Evolutionary conservation across 2,113 vertebrate genomes (phyloP).

Genomic region (Etia nguti): DNA sequence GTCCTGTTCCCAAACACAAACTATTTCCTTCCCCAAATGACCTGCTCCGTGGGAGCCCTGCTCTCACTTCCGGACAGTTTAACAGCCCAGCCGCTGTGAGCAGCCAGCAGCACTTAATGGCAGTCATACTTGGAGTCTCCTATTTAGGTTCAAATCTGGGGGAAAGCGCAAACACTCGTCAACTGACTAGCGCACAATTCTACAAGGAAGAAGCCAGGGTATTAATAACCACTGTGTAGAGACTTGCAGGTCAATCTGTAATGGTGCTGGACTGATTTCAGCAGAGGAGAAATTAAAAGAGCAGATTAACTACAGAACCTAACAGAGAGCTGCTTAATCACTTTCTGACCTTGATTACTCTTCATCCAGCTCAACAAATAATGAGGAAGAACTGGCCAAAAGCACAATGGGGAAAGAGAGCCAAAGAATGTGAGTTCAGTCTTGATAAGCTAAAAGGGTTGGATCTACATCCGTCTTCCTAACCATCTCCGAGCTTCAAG

Average conservation of each 20-base stretch:
- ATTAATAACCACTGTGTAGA: not conserved
- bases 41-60: slow-evolving; percentile 49
- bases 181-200: not conserved
- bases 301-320: not conserved
- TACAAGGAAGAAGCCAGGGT: not conserved
- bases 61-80: slow-evolving; percentile 52
- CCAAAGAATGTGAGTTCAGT: not conserved
- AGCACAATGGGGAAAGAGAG: not conserved
- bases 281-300: not conserved
- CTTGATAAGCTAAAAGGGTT: not conserved
- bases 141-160: not conserved
- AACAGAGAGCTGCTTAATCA: not conserved
- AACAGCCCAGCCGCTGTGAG: slow-evolving; percentile 2
- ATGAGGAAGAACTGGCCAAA: not conserved
- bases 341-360: not conserved
- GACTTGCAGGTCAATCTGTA: not conserved
- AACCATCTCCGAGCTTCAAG: not conserved
- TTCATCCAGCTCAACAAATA: not conserved
- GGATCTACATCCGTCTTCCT: not conserved
- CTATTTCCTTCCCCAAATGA: slow-evolving; percentile 65
- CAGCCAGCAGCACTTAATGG: not conserved
- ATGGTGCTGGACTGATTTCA: not conserved
- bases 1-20: slow-evolving; percentile 65
- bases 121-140: not conserved
- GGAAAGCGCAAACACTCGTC: not conserved